A percentile compares a stretch with the other conserved stretches of the same genome.
Conservation (phyloP, 2,797 vertebrate genomes). For the Leptoclinus maculatus region DNA sequence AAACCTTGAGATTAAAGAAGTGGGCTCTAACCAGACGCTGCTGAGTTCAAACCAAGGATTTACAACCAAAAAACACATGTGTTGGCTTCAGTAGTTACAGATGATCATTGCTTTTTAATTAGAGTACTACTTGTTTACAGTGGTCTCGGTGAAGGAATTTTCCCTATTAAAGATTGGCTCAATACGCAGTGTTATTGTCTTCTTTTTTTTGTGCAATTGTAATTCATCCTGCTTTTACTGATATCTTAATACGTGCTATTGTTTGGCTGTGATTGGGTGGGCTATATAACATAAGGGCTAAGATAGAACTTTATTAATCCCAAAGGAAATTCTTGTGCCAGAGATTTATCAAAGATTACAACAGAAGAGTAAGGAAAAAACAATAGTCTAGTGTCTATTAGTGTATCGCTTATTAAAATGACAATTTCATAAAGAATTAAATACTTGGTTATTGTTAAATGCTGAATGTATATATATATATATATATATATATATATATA, state of each 20-base stretch:
- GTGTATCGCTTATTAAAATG: neutral
- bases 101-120: conserved; percentile 7
- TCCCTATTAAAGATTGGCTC: neutral
- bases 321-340: neutral
- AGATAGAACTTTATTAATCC: neutral
- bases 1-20: conserved; percentile 12
- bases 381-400: neutral
- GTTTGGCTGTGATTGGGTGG: neutral
- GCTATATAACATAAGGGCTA: too few species aligned
- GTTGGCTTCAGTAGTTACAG: neutral
- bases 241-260: neutral
- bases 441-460: neutral
- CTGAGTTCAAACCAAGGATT: neutral
- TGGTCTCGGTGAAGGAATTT: too few species aligned
- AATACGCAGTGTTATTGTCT: neutral
- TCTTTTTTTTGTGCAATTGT: neutral
- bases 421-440: neutral
- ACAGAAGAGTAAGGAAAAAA: neutral
- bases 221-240: neutral
- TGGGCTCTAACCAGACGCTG: neutral
- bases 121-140: neutral
- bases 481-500: too few species aligned
- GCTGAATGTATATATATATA: too few species aligned
- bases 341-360: neutral
- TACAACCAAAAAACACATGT: neutral